Evolutionary conservation across 2,888 invertebrate genomes (phyloP).

Genomic region (Acanthopleura granulata): DNA sequence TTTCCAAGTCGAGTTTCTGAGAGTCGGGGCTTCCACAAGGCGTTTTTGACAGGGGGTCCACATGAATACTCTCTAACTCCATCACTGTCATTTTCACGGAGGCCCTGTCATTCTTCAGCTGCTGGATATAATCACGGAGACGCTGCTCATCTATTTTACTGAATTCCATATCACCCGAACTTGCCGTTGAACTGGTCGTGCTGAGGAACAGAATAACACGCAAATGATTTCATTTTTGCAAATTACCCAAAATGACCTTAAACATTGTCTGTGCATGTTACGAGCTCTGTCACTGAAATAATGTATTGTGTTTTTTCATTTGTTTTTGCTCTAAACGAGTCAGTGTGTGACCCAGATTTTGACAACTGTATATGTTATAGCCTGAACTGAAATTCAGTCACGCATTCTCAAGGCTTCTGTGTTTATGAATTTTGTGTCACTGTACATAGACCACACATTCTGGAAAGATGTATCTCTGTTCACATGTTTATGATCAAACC

Average conservation of each 20-base stretch:
- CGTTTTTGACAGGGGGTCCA: constrained; percentile 70
- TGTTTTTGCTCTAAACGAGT: too few species aligned
- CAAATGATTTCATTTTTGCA: background rate
- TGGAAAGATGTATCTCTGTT: too few species aligned
- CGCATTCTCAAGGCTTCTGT: too few species aligned
- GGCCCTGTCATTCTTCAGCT: constrained; percentile 82
- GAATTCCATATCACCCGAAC: constrained; percentile 73
- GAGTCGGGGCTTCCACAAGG: constrained; percentile 74
- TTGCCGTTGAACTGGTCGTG: constrained; percentile 67
- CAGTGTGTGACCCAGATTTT: too few species aligned
- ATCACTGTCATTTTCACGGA: constrained; percentile 80
- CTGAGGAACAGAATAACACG: constrained; percentile 34
- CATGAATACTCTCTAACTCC: constrained; percentile 76
- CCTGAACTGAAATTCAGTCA: too few species aligned
- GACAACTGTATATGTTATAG: too few species aligned
- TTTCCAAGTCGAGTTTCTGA: constrained; percentile 85
- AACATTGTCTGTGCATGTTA: background rate
- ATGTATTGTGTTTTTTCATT: too few species aligned
- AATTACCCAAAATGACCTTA: too few species aligned
- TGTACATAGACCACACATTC: too few species aligned
- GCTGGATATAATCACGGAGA: constrained; percentile 82
- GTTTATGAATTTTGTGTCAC: too few species aligned
- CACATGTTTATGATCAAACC: too few species aligned
- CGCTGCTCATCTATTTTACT: constrained; percentile 75
- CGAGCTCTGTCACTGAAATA: too few species aligned